Conservation (phyloP, 2,113 vertebrate genomes). For the Festucalex cinctus region DNA sequence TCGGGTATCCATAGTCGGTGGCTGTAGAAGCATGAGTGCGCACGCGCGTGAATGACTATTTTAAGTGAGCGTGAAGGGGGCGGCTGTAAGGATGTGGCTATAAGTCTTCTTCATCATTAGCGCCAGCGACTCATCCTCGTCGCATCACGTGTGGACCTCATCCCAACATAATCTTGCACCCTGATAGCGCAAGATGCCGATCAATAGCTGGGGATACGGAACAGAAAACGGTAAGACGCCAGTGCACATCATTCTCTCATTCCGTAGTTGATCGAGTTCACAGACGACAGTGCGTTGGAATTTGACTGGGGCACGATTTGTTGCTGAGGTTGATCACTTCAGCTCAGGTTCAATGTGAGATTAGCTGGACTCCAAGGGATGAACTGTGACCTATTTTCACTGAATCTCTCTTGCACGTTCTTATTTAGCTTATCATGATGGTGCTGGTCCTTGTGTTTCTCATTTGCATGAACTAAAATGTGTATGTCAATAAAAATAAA, state of each 20-base stretch:
- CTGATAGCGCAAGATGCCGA: constrained; percentile 74
- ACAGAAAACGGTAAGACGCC: constrained; percentile 84
- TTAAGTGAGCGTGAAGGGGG: constrained; percentile 37
- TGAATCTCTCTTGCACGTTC: neutral
- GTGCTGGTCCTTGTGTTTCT: neutral
- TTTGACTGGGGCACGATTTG: neutral
- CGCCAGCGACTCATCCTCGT: constrained; percentile 1
- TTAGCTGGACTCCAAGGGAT: neutral
- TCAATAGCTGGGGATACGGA: constrained; percentile 89
- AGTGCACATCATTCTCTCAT: constrained; percentile 1
- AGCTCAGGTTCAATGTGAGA: neutral
- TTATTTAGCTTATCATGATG: neutral
- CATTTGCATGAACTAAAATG: neutral
- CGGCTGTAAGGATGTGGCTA: constrained; percentile 25
- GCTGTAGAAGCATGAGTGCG: neutral
- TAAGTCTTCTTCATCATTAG: constrained; percentile 31
- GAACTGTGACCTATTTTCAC: neutral
- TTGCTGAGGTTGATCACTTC: neutral
- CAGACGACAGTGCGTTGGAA: neutral
- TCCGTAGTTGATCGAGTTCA: neutral
- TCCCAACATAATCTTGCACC: neutral
- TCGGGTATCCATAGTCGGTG: neutral
- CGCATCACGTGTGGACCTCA: constrained; percentile 7
- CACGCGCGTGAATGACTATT: neutral
- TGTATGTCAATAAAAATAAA: neutral